A percentile compares a stretch with the other conserved stretches of the same genome.
These are phyloP conservation scores for Agapostemon virescens DNA, from an alignment of 2,888 invertebrate genomes.

Conservation along the genomic window DNA sequence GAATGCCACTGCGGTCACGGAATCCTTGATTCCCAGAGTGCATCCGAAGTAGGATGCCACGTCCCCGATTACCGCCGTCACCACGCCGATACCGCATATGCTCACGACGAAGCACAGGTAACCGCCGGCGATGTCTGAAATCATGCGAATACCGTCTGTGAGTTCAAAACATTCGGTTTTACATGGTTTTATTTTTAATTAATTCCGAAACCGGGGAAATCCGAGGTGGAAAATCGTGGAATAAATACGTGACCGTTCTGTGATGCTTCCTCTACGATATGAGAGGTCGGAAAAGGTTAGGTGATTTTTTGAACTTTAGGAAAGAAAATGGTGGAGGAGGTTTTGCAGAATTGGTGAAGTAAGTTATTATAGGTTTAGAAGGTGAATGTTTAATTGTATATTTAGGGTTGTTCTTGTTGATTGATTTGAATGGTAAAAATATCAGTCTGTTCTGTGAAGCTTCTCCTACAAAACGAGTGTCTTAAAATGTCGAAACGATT, in stretches of 20 bases:
- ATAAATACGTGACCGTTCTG: neutral
- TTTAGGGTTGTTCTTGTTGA: too few species aligned
- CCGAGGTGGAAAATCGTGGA: too few species aligned
- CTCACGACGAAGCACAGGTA: slow-evolving; percentile 97
- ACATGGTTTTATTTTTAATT: neutral
- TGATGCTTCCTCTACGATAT: neutral
- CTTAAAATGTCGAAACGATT: too few species aligned
- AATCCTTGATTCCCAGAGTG: slow-evolving; percentile 96
- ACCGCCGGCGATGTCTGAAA: slow-evolving; percentile 93
- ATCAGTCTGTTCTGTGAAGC: too few species aligned
- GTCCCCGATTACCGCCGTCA: slow-evolving; percentile 98
- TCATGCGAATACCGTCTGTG: neutral
- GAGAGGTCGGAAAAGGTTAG: neutral
- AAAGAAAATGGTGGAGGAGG: too few species aligned
- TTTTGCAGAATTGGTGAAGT: too few species aligned
- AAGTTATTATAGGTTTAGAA: too few species aligned
- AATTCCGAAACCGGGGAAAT: neutral
- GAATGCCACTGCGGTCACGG: slow-evolving; percentile 98
- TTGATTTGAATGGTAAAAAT: too few species aligned
- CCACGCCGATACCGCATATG: slow-evolving; percentile 94
- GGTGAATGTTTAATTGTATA: too few species aligned
- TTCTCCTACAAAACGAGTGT: too few species aligned
- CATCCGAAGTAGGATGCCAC: slow-evolving; percentile 98
- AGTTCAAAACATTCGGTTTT: neutral
- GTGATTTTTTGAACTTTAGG: too few species aligned